A percentile compares a stretch with the other conserved stretches of the same genome.
These are phyloP conservation scores for Sus cebifrons DNA, from an alignment of 2,797 vertebrate species.

Conservation along the genomic window DNA sequence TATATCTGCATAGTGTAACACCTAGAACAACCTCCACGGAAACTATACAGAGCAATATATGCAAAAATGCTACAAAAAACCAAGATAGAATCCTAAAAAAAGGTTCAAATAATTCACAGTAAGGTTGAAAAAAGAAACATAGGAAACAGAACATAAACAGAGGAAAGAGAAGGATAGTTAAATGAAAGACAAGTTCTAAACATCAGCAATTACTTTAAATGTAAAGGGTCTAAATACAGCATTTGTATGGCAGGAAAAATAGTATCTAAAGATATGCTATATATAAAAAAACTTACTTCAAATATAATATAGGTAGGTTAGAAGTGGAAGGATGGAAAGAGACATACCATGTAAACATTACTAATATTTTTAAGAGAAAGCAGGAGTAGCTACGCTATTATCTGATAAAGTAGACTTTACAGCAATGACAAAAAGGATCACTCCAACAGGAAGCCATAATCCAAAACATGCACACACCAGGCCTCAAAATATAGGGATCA, in stretches of 20 bases:
- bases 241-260: not conserved
- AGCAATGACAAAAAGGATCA: not conserved
- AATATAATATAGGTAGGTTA: not conserved
- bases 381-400: not conserved
- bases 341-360: not conserved
- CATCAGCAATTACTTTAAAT: not conserved
- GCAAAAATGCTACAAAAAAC: not conserved
- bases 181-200: not conserved
- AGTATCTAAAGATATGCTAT: not conserved
- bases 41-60: not conserved
- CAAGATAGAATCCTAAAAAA: not conserved
- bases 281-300: not conserved
- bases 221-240: not conserved
- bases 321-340: constrained; percentile 20
- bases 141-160: not conserved
- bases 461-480: not conserved
- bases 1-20: accelerated
- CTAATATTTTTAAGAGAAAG: not conserved
- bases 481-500: not conserved
- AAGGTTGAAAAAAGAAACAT: not conserved
- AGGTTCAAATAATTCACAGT: not conserved
- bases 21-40: not conserved
- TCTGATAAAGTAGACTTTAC: not conserved
- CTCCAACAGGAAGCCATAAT: not conserved
- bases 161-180: not conserved